phyloP scores from a whole-genome alignment of 1,140 invertebrate species.

The Parapsyche elsis region DNA sequence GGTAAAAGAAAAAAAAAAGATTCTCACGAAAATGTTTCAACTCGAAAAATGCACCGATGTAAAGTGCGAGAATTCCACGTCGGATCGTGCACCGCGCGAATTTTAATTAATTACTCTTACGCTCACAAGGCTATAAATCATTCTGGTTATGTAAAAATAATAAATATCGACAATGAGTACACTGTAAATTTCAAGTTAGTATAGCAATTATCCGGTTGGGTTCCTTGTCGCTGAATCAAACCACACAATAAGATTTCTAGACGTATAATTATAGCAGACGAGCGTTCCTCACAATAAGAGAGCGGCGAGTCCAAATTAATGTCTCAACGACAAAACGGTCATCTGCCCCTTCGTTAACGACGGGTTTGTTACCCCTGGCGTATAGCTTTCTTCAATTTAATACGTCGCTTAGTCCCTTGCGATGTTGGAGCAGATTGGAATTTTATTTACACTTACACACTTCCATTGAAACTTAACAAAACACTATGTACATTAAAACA shows the following conservation, averaged over 20 bases:
- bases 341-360: slow-evolving; percentile 19
- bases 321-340: not conserved
- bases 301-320: not conserved
- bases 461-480: too few relatives aligned
- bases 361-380: slow-evolving; percentile 24
- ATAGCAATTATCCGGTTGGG: not conserved
- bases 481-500: too few relatives aligned
- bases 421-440: not conserved
- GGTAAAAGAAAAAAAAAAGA: not conserved
- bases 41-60: too few relatives aligned
- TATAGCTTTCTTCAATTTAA: slow-evolving; percentile 28
- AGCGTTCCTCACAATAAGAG: slow-evolving; percentile 1
- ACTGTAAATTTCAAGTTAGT: not conserved
- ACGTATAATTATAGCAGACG: slow-evolving; percentile 38
- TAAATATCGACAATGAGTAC: too few relatives aligned
- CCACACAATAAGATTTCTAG: slow-evolving; percentile 38
- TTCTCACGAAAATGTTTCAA: not conserved
- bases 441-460: not conserved
- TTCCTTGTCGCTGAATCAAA: slow-evolving; percentile 27
- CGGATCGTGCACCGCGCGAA: too few relatives aligned
- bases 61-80: too few relatives aligned
- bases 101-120: too few relatives aligned
- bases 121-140: too few relatives aligned
- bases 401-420: too few relatives aligned
- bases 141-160: too few relatives aligned